A percentile compares a stretch with the other conserved stretches of the same genome.
These are phyloP conservation scores for Morpho deidamia DNA, from an alignment of 2,888 invertebrate species.

Conservation along the genomic window DNA sequence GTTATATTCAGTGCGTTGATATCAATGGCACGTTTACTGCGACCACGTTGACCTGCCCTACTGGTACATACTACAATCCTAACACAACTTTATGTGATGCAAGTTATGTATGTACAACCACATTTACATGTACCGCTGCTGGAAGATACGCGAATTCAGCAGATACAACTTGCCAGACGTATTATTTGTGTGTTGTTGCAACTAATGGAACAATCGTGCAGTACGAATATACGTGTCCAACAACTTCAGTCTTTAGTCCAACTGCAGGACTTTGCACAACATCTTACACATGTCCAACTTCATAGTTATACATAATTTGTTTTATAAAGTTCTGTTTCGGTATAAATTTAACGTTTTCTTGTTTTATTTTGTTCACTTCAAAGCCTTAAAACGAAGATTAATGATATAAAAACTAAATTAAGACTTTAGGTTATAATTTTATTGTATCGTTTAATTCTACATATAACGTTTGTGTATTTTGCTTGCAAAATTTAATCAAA, in stretches of 20 bases:
- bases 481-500: too few species aligned
- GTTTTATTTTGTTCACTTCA: too few species aligned
- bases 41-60: conserved; percentile 47
- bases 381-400: too few species aligned
- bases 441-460: too few species aligned
- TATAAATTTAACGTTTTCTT: too few species aligned
- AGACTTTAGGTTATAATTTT: too few species aligned
- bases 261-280: conserved; percentile 48
- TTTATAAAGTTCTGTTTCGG: too few species aligned
- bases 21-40: conserved; percentile 43
- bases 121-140: conserved; percentile 47
- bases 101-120: conserved; percentile 42
- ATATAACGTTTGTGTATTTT: too few species aligned
- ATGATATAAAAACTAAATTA: too few species aligned
- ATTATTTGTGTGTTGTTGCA: conserved; percentile 52
- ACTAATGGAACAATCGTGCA: conserved; percentile 40
- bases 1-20: conserved; percentile 53
- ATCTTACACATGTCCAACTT: conserved; percentile 46
- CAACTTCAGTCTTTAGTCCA: conserved; percentile 60
- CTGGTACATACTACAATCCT: conserved; percentile 48
- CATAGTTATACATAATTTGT: too few species aligned
- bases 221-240: conserved; percentile 59
- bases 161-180: conserved; percentile 57
- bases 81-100: conserved; percentile 53
- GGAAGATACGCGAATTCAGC: conserved; percentile 58